Conservation (phyloP, 2,888 invertebrate genomes). For the Pardosa pseudoannulata region DNA sequence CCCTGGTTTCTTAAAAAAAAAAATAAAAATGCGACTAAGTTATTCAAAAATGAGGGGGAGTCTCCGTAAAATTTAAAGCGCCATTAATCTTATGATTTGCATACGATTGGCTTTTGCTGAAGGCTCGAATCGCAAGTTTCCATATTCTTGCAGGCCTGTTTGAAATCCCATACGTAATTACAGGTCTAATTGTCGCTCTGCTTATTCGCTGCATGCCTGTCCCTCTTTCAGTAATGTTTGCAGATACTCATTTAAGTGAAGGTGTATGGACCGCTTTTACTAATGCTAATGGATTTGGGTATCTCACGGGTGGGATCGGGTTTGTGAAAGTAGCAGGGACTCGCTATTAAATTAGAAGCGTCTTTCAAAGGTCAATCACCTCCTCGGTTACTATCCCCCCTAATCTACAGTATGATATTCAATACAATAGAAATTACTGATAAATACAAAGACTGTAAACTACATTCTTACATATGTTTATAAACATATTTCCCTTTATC, state of each 20-base stretch:
- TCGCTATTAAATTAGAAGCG: background rate
- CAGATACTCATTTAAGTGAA: slow-evolving; percentile 66
- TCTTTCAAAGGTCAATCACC: background rate
- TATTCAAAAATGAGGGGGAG: slow-evolving; percentile 33
- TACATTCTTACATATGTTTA: too few relatives aligned
- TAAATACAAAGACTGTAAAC: too few relatives aligned
- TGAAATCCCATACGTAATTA: slow-evolving; percentile 64
- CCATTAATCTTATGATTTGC: slow-evolving; percentile 57
- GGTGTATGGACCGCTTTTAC: slow-evolving; percentile 56
- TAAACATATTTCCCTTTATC: too few relatives aligned
- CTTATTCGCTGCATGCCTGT: slow-evolving; percentile 1
- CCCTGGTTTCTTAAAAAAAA: background rate
- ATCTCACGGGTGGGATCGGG: slow-evolving; percentile 52
- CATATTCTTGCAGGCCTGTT: slow-evolving; percentile 48
- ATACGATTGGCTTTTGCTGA: slow-evolving; percentile 20
- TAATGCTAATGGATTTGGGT: slow-evolving; percentile 64
- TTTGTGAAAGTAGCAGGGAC: slow-evolving; percentile 47
- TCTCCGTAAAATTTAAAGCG: slow-evolving; percentile 44
- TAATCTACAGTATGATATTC: too few relatives aligned
- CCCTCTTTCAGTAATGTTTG: slow-evolving; percentile 53
- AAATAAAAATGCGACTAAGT: slow-evolving; percentile 10
- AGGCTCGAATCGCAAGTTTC: slow-evolving; percentile 22
- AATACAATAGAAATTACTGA: too few relatives aligned
- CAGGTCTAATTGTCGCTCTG: slow-evolving; percentile 50
- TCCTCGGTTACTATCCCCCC: too few relatives aligned